Evolutionary conservation across 2,113 vertebrate species (phyloP).

Genomic region (Burhinus bistriatus): DNA sequence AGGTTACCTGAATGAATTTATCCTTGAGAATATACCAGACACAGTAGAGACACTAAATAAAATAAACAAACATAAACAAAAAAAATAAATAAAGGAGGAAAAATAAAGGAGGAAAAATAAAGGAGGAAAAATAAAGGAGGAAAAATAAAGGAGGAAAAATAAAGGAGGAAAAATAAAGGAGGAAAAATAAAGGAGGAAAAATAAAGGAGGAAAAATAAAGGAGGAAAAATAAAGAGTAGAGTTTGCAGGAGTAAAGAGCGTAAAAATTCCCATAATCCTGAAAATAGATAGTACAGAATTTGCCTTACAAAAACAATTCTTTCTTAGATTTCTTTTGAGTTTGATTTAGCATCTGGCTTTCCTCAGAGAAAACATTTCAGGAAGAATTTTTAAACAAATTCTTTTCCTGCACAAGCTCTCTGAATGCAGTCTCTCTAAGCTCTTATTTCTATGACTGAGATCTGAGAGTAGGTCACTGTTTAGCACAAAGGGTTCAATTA

Average conservation of each 20-base stretch:
- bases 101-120: fast-evolving
- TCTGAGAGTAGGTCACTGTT: neutral
- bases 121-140: no score
- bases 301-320: neutral
- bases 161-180: no score
- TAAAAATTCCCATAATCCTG: neutral
- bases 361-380: neutral
- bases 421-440: neutral
- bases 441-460: neutral
- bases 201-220: no score
- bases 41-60: neutral
- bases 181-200: no score
- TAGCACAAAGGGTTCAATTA: neutral
- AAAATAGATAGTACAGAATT: neutral
- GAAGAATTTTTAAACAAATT: neutral
- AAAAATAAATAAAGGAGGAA: neutral
- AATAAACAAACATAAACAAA: neutral
- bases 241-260: neutral
- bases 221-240: neutral
- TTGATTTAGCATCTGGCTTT: neutral
- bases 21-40: neutral
- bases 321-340: neutral
- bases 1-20: neutral
- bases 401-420: neutral
- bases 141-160: no score